Evolutionary conservation across 2,888 invertebrate genomes (phyloP).

Genomic region (Drosophila meridiana): DNA sequence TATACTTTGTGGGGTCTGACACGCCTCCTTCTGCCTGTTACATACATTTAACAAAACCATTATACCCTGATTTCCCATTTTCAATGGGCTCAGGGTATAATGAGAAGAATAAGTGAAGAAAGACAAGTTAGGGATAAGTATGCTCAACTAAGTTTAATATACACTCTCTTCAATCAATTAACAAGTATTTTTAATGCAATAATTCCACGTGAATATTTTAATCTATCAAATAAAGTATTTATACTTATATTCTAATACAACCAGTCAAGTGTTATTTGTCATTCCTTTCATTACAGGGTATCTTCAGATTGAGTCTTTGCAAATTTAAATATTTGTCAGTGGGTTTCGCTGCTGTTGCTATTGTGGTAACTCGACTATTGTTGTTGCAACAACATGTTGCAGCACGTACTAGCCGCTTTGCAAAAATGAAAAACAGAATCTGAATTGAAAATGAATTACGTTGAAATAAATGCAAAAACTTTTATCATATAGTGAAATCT

Average conservation of each 20-base stretch:
- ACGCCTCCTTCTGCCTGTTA: too few species aligned
- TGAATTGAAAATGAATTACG: conserved; percentile 74
- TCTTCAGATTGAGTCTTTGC: neutral
- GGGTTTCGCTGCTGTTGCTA: conserved; percentile 1
- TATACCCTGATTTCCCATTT: too few species aligned
- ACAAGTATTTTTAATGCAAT: too few species aligned
- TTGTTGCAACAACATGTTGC: conserved; percentile 53
- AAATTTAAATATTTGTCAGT: neutral
- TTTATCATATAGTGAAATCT: conserved; percentile 75
- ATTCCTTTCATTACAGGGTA: conserved; percentile 15
- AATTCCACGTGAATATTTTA: too few species aligned
- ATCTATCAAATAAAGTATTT: neutral
- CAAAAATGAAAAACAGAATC: conserved; percentile 51
- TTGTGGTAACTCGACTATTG: conserved; percentile 39
- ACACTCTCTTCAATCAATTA: too few species aligned
- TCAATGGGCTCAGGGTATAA: too few species aligned
- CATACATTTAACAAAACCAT: too few species aligned
- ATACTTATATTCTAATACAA: neutral
- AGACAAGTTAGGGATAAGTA: too few species aligned
- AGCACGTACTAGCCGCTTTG: conserved; percentile 62
- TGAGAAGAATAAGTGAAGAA: too few species aligned
- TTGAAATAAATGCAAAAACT: conserved; percentile 69
- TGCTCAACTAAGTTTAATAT: too few species aligned
- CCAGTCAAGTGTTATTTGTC: neutral
- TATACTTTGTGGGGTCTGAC: too few species aligned